Conservation (phyloP, 2,888 invertebrate species). For the Drosophila formosana region DNA sequence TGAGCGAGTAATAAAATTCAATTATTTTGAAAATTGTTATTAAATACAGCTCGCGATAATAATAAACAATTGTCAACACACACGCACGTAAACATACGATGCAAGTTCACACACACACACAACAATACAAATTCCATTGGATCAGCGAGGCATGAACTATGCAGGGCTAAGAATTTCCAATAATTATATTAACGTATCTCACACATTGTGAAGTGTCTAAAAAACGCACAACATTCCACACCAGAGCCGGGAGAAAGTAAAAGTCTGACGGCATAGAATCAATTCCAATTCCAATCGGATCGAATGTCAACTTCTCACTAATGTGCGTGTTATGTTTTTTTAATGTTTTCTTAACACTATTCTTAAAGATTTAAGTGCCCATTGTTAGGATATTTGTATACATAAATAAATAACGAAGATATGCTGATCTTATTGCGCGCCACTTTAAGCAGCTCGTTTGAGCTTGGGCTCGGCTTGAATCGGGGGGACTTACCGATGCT, state of each 20-base stretch:
- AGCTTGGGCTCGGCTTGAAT: background rate
- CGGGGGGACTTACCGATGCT: constrained; percentile 8
- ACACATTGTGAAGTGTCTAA: constrained; percentile 2
- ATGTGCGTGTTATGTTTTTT: constrained; percentile 35
- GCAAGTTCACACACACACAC: constrained; percentile 26
- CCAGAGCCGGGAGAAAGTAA: constrained; percentile 40
- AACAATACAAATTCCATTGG: constrained; percentile 61
- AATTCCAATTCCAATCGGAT: background rate
- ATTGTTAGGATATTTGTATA: constrained; percentile 4
- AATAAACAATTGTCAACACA: constrained; percentile 12
- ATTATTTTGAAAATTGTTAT: constrained; percentile 28
- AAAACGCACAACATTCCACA: constrained; percentile 19
- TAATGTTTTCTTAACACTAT: background rate
- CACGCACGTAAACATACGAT: background rate
- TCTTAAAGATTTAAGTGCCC: background rate
- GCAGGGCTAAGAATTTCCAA: constrained; percentile 62
- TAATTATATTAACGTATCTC: constrained; percentile 20
- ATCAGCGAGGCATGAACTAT: constrained; percentile 70
- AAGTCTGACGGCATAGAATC: constrained; percentile 31
- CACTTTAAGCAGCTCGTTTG: constrained; percentile 29
- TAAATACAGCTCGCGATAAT: constrained; percentile 9
- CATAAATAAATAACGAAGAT: background rate
- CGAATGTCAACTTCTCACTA: constrained; percentile 39
- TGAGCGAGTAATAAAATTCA: constrained; percentile 29
- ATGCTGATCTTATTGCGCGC: constrained; percentile 22